Percentiles rank a stretch among this genome's conserved stretches.
These are phyloP conservation scores for Drosophila picticornis DNA, from an alignment of 2,888 invertebrate genomes.

Conservation along the genomic window DNA sequence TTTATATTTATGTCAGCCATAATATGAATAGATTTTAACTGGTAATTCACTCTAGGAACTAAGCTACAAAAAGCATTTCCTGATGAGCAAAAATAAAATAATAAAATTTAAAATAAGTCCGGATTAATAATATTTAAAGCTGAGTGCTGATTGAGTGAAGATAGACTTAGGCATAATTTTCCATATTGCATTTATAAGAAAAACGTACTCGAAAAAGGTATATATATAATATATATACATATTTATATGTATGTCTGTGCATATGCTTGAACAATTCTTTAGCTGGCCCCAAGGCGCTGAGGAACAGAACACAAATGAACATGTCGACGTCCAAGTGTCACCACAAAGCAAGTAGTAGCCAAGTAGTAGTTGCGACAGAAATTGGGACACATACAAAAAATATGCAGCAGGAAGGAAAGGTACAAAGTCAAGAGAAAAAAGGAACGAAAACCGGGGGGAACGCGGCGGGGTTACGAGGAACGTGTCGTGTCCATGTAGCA, in stretches of 20 bases:
- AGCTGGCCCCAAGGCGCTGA: background rate
- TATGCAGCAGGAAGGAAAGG: constrained; percentile 2
- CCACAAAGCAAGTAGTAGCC: constrained; percentile 54
- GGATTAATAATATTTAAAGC: background rate
- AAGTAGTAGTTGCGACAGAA: constrained; percentile 26
- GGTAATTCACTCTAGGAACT: background rate
- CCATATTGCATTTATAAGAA: background rate
- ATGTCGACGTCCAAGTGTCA: constrained; percentile 74
- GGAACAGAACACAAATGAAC: constrained; percentile 62
- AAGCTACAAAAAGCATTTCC: background rate
- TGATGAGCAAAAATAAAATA: background rate
- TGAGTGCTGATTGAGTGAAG: background rate
- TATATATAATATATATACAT: background rate
- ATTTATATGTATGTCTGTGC: background rate
- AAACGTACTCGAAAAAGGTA: background rate
- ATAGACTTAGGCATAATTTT: background rate
- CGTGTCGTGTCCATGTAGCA: constrained; percentile 56
- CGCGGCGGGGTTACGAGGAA: constrained; percentile 9
- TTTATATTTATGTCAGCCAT: background rate
- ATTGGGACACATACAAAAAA: constrained; percentile 13
- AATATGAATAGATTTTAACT: background rate
- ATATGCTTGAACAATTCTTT: background rate
- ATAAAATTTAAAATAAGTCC: background rate
- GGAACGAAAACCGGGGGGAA: background rate
- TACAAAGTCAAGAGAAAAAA: background rate